A percentile compares a stretch with the other conserved stretches of the same genome.
These are phyloP conservation scores for Microplitis manilae DNA, from an alignment of 2,888 invertebrate species.

Conservation along the genomic window DNA sequence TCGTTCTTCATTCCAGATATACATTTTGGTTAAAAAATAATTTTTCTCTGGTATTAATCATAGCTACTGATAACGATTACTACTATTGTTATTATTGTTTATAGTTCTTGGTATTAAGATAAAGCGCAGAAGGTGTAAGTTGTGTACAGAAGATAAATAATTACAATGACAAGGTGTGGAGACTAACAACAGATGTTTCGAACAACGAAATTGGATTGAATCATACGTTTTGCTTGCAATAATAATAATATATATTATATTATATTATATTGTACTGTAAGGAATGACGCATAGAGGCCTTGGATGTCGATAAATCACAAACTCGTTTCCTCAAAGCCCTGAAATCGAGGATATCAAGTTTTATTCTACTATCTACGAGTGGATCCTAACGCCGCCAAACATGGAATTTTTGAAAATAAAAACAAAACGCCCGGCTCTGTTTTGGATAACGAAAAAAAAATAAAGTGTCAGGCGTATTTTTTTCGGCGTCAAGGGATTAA, in stretches of 20 bases:
- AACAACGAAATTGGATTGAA: constrained; percentile 1
- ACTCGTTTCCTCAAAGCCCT: constrained; percentile 13
- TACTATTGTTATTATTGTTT: background rate
- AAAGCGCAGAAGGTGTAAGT: background rate
- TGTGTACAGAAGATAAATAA: background rate
- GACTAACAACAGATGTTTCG: constrained; percentile 7
- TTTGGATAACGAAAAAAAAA: background rate
- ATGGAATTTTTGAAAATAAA: background rate
- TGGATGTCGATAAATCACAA: constrained; percentile 31
- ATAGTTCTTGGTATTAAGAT: background rate
- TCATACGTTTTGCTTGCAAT: background rate
- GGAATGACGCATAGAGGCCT: constrained; percentile 23
- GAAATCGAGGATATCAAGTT: constrained; percentile 12
- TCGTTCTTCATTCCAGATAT: background rate
- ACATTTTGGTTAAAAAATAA: background rate
- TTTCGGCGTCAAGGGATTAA: constrained; percentile 27
- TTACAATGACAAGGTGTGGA: background rate
- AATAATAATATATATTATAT: background rate
- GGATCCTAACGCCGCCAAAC: background rate
- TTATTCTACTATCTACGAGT: background rate
- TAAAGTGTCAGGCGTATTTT: constrained; percentile 35
- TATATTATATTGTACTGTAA: background rate
- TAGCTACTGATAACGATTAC: background rate
- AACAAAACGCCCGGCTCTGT: background rate
- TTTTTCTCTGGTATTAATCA: background rate